Base-by-base conservation (phyloP, 2,797 vertebrate genomes). In the Propithecus deckenii region DNA sequence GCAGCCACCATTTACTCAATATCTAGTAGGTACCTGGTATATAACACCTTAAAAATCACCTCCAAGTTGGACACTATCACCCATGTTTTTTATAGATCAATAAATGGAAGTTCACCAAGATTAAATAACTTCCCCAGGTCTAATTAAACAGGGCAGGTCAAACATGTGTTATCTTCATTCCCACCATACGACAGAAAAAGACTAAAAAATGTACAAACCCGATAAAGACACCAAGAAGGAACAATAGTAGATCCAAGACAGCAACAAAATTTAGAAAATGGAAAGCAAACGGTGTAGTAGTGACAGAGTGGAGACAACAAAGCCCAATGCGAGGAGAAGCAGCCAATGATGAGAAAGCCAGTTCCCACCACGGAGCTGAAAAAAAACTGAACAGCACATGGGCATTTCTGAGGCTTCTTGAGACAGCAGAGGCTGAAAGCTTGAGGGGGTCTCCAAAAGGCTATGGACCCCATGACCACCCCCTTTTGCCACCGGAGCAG, bases 151-250 rank as follows among this genome's bases (percentile, higher is more conserved):
- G 11, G n/a, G 52, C 78, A 78, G 78, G 6, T 61, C 63, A 86
- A 74, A 65, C 28, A 65, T 13, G 9, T 61, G 35, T 67, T 75
- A 90, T 67, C 76, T 80, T 78, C 35, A 78, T 52, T 85, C 12
- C 59, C 41, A 72, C 6, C 65, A 65, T 83, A 55, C n/a, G 83
- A 96, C 61, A 72, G 41, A 50, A 95, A 97, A 86, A 50, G 32
- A 61, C 32, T 67, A 32, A 48, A 78, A 93, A 28, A 91, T 15
- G 6, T 22, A 65, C 57, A 81, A 52, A 85, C 5, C 67, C 50
- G 20, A 65, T 89, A 79, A 94, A 28, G 3, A 15, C 35, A 87
- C 18, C 50, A 72, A 92, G 20, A 85, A 59, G 13, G 35, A 91
- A 76, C 30, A 76, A 89, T 5, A 52, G 38, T 15, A 90, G 38